These are phyloP conservation scores for Lytechinus pictus DNA, from an alignment of 35 echinoderm and acorn worm genomes.

Conservation along the genomic window DNA sequence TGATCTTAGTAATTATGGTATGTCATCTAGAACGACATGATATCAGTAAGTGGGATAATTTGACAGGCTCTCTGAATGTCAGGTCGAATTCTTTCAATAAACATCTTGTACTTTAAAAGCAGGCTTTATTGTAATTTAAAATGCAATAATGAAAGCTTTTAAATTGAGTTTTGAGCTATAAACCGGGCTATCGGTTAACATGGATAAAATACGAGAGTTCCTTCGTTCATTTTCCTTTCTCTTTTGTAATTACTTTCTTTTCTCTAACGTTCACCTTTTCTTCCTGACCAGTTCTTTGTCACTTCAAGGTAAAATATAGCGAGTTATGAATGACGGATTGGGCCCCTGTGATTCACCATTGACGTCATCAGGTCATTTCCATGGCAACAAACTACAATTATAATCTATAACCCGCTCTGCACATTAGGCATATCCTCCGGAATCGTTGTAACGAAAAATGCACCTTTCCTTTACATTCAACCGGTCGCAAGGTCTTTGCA, in stretches of 20 bases:
- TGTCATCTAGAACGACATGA: too few relatives aligned
- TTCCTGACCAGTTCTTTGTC: not conserved
- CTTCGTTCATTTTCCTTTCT: too few relatives aligned
- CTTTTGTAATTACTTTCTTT: not conserved
- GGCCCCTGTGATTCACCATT: not conserved
- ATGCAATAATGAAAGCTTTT: too few relatives aligned
- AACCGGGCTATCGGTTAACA: too few relatives aligned
- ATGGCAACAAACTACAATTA: slow-evolving; percentile 19
- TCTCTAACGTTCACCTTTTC: not conserved
- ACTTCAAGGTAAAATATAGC: not conserved
- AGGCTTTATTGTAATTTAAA: too few relatives aligned
- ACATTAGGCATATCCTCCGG: not conserved
- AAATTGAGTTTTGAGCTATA: too few relatives aligned
- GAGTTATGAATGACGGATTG: slow-evolving; percentile 11
- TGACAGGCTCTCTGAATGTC: too few relatives aligned
- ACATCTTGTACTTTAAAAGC: too few relatives aligned
- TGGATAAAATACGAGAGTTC: too few relatives aligned
- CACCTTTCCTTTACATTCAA: not conserved
- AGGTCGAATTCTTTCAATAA: too few relatives aligned
- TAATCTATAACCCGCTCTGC: slow-evolving; percentile 5
- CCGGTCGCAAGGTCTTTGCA: not conserved
- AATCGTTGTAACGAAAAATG: not conserved
- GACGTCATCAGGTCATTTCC: not conserved
- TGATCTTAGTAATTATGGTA: too few relatives aligned
- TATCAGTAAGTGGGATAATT: too few relatives aligned